Base-by-base conservation (phyloP, 2,113 vertebrate species). In the Alouatta palliata region DNA sequence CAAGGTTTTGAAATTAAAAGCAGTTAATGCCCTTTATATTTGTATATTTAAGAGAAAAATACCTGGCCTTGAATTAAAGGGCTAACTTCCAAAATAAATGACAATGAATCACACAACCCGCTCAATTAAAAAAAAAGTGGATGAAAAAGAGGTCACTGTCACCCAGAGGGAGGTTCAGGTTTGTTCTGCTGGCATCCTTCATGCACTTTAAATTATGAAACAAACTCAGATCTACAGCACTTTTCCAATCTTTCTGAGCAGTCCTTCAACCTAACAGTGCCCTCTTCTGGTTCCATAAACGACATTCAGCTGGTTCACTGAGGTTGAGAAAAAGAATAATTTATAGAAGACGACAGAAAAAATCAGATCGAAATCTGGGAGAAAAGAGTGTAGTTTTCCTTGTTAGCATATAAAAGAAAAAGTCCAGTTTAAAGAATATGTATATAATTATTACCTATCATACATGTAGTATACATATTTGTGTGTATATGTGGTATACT, bases 31-130 rank as follows among this genome's bases (percentile, higher is more conserved):
- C 82, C 70, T 93, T 93, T 56, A 23, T 17, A 54, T 75, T 84
- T 75, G 32, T 56, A 81, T 12, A 5, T 8, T 1, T 6, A 93
- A 73, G 37, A 87, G 73, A 96, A 82, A 92, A 76, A 77, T 23
- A 91, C 9, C 79, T 94, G 90, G 56, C 66, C 82, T 85, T 81
- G 25, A 87, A 66, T 23, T 4, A 17, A 92, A 89, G 95, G 83
- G 32, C 66, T 84, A 83, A 97, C 83, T 97, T 95, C 20, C 32
- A 45, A 93, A 87, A 93, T 49, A 96, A 96, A 87, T 81, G 61
- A 84, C n/a, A 73, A 77, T 21, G 25, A 83, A 45, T 91, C 94
- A 96, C 30, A 6, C 64, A 92, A 70, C 35, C 75, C 70, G 75
- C 43, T 83, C 30, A 79, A 76, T 73, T 37, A 49, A 75, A 66